Percentiles rank a stretch among this genome's conserved stretches.
phyloP scores from a whole-genome alignment of 2,888 invertebrate genomes.

The Syritta pipiens region DNA sequence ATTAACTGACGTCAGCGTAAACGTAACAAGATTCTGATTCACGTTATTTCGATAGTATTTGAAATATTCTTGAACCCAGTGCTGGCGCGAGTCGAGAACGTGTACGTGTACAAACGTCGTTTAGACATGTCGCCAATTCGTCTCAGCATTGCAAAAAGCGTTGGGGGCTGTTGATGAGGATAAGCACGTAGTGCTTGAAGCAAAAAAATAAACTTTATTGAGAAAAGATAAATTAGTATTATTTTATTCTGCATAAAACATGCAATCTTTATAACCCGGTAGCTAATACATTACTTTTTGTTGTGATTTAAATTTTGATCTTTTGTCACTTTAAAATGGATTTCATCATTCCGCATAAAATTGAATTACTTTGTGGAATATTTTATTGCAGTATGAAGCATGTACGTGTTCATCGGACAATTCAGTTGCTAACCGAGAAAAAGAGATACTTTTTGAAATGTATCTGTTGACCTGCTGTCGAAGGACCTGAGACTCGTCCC shows the following conservation, averaged over 20 bases:
- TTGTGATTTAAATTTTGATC: too few species aligned
- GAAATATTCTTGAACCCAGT: conserved; percentile 30
- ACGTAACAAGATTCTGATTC: background rate
- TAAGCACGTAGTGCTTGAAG: conserved; percentile 32
- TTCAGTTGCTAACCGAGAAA: too few species aligned
- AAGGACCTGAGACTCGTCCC: too few species aligned
- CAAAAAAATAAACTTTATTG: background rate
- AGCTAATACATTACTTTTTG: too few species aligned
- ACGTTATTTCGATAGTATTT: conserved; percentile 25
- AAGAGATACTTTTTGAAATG: too few species aligned
- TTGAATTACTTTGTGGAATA: too few species aligned
- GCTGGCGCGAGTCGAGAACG: background rate
- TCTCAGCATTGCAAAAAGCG: conserved; percentile 34
- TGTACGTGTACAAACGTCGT: conserved; percentile 30
- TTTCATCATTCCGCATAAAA: too few species aligned
- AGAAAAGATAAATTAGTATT: background rate
- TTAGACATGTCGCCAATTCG: conserved; percentile 43
- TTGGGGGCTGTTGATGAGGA: conserved; percentile 15
- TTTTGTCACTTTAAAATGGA: too few species aligned
- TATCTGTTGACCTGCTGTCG: too few species aligned
- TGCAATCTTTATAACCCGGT: background rate
- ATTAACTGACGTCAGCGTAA: conserved; percentile 11
- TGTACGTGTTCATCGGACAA: too few species aligned
- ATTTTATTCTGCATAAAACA: background rate
- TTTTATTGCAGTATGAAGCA: too few species aligned